These are phyloP conservation scores for Lasioglossum malachurum DNA, from an alignment of 2,888 invertebrate species.

Conservation along the genomic window DNA sequence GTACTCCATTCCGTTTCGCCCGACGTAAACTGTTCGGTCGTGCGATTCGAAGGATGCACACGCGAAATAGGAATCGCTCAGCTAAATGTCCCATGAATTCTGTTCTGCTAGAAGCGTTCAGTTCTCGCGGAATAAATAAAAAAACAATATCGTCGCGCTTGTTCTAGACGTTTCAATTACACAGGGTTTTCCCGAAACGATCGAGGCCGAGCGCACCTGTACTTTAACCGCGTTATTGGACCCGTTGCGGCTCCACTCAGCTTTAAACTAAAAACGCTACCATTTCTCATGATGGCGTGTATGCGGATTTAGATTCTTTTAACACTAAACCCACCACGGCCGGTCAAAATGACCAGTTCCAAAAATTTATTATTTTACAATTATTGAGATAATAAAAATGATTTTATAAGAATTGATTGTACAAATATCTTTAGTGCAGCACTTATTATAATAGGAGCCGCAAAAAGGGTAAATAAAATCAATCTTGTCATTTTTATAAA, in stretches of 20 bases:
- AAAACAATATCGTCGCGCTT: conserved; percentile 6
- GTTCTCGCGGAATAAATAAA: not conserved
- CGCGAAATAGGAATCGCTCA: conserved; percentile 34
- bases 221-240: conserved; percentile 5
- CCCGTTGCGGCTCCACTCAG: not conserved
- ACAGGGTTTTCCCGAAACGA: not conserved
- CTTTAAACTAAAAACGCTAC: conserved; percentile 1
- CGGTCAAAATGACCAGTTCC: too few relatives aligned
- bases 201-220: not conserved
- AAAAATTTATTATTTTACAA: too few relatives aligned
- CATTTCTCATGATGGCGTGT: not conserved
- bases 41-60: conserved; percentile 35
- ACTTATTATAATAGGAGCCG: too few relatives aligned
- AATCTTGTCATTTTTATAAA: too few relatives aligned
- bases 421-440: too few relatives aligned
- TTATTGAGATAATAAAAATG: too few relatives aligned
- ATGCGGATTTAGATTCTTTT: not conserved
- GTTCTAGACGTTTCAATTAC: conserved; percentile 19
- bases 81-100: conserved; percentile 37
- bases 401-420: too few relatives aligned
- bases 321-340: too few relatives aligned
- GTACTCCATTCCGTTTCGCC: conserved; percentile 40
- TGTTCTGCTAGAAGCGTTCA: conserved; percentile 14
- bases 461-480: too few relatives aligned
- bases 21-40: conserved; percentile 26